These are phyloP conservation scores for Megaceryle maxima DNA, from an alignment of 2,113 vertebrate species.

Conservation along the genomic window DNA sequence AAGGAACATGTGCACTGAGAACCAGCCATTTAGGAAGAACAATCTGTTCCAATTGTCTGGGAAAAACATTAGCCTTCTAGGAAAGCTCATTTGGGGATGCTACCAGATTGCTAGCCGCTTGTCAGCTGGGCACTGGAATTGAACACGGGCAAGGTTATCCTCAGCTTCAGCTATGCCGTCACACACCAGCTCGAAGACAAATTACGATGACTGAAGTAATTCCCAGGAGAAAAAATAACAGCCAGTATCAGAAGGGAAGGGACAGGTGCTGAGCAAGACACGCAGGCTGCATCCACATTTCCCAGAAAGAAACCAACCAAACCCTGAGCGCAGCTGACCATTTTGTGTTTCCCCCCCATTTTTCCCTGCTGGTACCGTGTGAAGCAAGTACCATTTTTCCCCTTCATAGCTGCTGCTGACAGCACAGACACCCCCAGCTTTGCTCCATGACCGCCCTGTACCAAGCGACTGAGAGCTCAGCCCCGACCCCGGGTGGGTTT, in stretches of 20 bases:
- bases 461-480: not conserved
- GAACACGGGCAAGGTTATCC: not conserved
- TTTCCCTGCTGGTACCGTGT: not conserved
- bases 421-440: not conserved
- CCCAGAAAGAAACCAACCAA: not conserved
- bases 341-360: not conserved
- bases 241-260: not conserved
- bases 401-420: not conserved
- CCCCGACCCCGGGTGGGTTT: not conserved
- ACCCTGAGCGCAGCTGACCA: not conserved
- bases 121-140: not conserved
- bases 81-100: not conserved
- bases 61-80: not conserved
- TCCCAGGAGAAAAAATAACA: not conserved
- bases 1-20: not conserved
- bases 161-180: not conserved
- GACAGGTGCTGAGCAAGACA: not conserved
- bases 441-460: fast-evolving
- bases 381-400: fast-evolving
- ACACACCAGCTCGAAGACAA: not conserved
- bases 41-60: not conserved
- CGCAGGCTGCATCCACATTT: not conserved
- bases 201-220: not conserved
- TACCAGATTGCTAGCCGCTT: not conserved
- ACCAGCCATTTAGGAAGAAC: not conserved